These are phyloP conservation scores for Typhlichthys subterraneus DNA, from an alignment of 2,797 vertebrate species.

Conservation along the genomic window DNA sequence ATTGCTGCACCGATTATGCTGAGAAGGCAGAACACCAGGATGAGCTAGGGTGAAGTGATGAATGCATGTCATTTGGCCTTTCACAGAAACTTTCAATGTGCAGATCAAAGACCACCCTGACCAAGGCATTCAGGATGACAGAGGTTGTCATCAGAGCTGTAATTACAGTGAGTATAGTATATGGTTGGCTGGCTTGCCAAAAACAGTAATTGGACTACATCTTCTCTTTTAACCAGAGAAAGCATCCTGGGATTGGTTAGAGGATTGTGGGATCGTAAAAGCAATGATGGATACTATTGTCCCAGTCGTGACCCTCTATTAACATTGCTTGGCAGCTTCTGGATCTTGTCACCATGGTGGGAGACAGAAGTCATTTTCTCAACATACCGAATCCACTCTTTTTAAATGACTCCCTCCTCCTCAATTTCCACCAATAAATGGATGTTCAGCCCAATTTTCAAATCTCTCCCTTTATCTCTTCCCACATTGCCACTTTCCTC, in stretches of 20 bases:
- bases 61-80: slow-evolving; percentile 44
- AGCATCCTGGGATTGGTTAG: slow-evolving; percentile 81
- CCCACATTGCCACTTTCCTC: slow-evolving; percentile 76
- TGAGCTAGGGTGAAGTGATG: slow-evolving; percentile 15
- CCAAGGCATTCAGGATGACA: slow-evolving; percentile 53
- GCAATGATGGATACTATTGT: slow-evolving; percentile 92
- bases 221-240: slow-evolving; percentile 83
- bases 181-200: slow-evolving; percentile 77
- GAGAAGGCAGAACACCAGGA: slow-evolving; percentile 1
- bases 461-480: slow-evolving; percentile 67
- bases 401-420: slow-evolving; percentile 50
- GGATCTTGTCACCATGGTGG: slow-evolving; percentile 85
- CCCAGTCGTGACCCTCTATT: slow-evolving; percentile 90
- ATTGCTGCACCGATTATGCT: background rate
- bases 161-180: slow-evolving; percentile 64
- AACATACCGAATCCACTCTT: slow-evolving; percentile 76
- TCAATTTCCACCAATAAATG: slow-evolving; percentile 70
- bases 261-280: slow-evolving; percentile 86
- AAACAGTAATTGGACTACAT: slow-evolving; percentile 86
- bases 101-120: slow-evolving; percentile 56
- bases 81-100: slow-evolving; percentile 51
- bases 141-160: slow-evolving; percentile 58
- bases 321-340: slow-evolving; percentile 92
- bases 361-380: slow-evolving; percentile 86
- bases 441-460: slow-evolving; percentile 75